Base-by-base conservation (phyloP, 2,113 vertebrate genomes). In the Tautogolabrus adspersus region DNA sequence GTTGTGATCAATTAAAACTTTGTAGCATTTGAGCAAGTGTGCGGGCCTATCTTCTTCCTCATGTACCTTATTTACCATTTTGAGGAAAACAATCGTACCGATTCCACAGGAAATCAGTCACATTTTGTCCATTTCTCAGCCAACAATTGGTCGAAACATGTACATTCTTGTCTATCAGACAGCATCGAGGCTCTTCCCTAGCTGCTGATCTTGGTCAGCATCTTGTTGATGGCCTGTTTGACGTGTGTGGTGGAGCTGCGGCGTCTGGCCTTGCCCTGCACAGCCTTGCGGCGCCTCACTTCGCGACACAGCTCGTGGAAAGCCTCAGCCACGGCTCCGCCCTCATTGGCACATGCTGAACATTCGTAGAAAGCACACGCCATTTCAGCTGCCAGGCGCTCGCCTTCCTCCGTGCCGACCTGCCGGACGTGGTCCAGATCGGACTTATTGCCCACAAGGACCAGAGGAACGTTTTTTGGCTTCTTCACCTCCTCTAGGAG, bases 171-270 rank as follows among this genome's bases (percentile, higher is more conserved):
- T 19, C 49, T 52, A 0, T 44, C 40, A 8, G 75, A 38, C 16
- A 0, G 5, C 5, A 1, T 10, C 0, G 0, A 0, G 30, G 42
- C 67, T 70, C 46, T 38, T 63, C 71, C 88, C 91, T 97, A 99
- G 90, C 98, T 99, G 94, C 98, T 99, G 90, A 99, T 99, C 91
- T 99, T 99, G 83, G 98, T 99, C 23, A 99, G 94, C 98, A 99
- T 99, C 95, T 99, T 99, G 88, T 99, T 99, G 88, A 99, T 98
- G 82, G 98, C 98, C 88, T 99, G 98, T 81, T 99, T 99, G 92
- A 99, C 98, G 0, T 99, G 98, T 0, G 98, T 99, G 84, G 98
- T 99, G 55, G 98, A 99, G 90, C 98, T 99, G 72, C 98, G 93
- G 54, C 98, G 94, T 8, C 98, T 88, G 0, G 96, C 95, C 89